Percentiles rank a stretch among this genome's conserved stretches.
Evolutionary conservation across 2,113 vertebrate genomes (phyloP).

Genomic region (Okapia johnstoni): DNA sequence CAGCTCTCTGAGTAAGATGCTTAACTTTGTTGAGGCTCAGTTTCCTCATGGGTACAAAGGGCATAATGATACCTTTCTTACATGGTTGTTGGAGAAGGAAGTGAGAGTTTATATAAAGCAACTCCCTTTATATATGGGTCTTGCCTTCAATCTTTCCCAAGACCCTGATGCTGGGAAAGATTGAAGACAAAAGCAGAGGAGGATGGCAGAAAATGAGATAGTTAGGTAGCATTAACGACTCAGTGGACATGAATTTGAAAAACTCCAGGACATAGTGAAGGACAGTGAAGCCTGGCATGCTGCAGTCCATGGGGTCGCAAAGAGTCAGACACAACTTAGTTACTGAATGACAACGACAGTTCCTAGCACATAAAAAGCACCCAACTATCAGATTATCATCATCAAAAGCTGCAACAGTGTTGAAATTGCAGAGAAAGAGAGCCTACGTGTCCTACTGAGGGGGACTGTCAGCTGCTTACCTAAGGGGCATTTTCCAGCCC

Average conservation of each 20-base stretch:
- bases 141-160: background rate
- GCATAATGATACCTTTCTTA: background rate
- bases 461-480: background rate
- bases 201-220: background rate
- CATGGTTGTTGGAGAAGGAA: background rate
- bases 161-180: background rate
- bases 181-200: background rate
- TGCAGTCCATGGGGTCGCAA: background rate
- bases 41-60: background rate
- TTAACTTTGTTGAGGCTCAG: background rate
- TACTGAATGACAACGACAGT: background rate
- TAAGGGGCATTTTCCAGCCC: background rate
- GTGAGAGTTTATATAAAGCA: background rate
- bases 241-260: background rate
- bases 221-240: background rate
- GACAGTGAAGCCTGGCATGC: background rate
- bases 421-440: background rate
- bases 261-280: background rate
- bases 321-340: background rate
- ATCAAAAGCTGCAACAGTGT: background rate
- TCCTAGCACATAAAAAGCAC: background rate
- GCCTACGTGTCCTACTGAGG: background rate
- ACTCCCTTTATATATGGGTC: background rate
- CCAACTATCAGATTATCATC: background rate
- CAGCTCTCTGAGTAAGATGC: background rate